These are phyloP conservation scores for Steinernema khuongi DNA, from an alignment of 1,140 invertebrate species.

Conservation along the genomic window DNA sequence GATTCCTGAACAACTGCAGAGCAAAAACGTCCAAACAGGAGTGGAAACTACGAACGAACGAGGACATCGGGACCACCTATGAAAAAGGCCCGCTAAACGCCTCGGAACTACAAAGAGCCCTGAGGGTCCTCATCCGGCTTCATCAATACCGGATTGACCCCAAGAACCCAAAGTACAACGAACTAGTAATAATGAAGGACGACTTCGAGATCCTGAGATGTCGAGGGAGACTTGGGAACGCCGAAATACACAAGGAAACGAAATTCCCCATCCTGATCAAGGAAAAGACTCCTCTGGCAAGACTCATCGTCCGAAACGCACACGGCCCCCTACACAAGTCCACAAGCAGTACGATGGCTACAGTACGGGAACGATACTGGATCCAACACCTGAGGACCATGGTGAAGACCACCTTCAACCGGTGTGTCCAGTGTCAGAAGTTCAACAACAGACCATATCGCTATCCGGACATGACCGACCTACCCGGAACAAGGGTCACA, in stretches of 20 bases:
- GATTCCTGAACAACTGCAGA: not conserved
- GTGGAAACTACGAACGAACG: not conserved
- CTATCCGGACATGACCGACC: slow-evolving; percentile 17
- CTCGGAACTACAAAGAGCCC: not conserved
- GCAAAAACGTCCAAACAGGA: not conserved
- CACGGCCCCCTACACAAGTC: slow-evolving; percentile 6
- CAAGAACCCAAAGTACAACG: not conserved
- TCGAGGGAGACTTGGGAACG: slow-evolving; percentile 12
- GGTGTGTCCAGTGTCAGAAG: slow-evolving; percentile 21
- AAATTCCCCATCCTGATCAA: slow-evolving; percentile 22
- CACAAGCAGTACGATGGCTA: not conserved
- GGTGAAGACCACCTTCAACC: not conserved
- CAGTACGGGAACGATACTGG: slow-evolving; percentile 18
- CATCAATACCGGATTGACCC: not conserved
- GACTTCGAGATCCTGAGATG: slow-evolving; percentile 13
- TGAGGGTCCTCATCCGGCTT: not conserved
- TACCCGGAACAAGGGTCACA: slow-evolving; percentile 10
- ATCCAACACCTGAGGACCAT: not conserved
- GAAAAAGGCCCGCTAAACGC: not conserved
- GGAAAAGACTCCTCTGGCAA: not conserved
- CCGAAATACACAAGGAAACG: not conserved
- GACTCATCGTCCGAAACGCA: slow-evolving; percentile 18
- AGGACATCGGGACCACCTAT: not conserved
- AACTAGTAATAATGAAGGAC: not conserved
- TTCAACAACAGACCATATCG: slow-evolving; percentile 16